Base-by-base conservation (phyloP, 2,797 vertebrate genomes). In the Spinibarbus caldwelli region DNA sequence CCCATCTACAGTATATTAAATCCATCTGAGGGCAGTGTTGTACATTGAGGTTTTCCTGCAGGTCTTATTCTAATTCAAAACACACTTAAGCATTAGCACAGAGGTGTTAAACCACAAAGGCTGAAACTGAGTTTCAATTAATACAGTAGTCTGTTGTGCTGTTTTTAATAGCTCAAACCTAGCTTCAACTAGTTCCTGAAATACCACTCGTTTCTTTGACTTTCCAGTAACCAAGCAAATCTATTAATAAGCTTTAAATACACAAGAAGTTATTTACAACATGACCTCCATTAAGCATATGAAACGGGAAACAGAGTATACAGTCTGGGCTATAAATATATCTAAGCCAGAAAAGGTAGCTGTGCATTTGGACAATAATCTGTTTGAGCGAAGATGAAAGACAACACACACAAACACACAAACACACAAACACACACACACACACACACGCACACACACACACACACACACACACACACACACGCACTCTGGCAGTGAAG, bases 21-120 rank as follows among this genome's bases (percentile, higher is more conserved):
- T 68, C 67, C 80, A 87, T 45, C 36, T 52, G 79, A 84, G 67
- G 78, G 78, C 81, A 89, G 80, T 41, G 68, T 84, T 80, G 81
- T 59, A 23, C 66, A n/a, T 21, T 43, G 31, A 62, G 6, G 21
- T 75, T 41, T 49, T 14, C 23, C 29, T 66, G 43, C 47, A 54
- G 31, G 29, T 45, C 59, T 73, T 57, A 41, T 41, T 41, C 38
- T 41, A 41, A 10, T 41, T 41, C 38, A 41, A 41, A 9, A 41
- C 38, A 41, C 29, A 34, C 66, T 78, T 59, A 7, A 78, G 79
- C 49, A 34, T 54, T 26, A 2, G 45, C 75, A 31, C n/a, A 57
- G 7, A 11, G 38, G n/a, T 64, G 82, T 85, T 41, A 86, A 83
- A 68, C 72, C 75, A 41, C 57, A 59, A 17, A 12, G 12, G 2